These are phyloP conservation scores for Tribolium castaneum DNA, from an alignment of 1,140 invertebrate species.

Conservation along the genomic window DNA sequence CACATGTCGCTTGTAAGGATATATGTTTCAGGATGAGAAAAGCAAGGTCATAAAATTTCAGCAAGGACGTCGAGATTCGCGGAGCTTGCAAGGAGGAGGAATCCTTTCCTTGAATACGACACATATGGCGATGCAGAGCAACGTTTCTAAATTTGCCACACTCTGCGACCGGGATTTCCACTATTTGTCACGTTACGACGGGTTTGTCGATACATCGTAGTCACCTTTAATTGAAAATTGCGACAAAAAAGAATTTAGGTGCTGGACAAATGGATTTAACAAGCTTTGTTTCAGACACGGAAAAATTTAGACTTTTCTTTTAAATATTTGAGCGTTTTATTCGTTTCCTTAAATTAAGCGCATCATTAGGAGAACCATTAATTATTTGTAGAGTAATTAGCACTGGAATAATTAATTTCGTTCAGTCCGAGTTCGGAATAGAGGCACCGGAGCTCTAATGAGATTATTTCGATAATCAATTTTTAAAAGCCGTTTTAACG, in stretches of 20 bases:
- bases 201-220: neutral
- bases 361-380: constrained; percentile 45
- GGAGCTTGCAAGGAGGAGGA: constrained; percentile 28
- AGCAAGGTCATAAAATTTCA: constrained; percentile 41
- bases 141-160: constrained; percentile 32
- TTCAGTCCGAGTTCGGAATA: constrained; percentile 2
- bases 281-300: neutral
- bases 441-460: neutral
- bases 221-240: constrained; percentile 17
- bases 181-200: constrained; percentile 2
- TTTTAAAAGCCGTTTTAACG: too few relatives aligned
- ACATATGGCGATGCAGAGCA: constrained; percentile 32
- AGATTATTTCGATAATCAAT: neutral
- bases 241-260: neutral
- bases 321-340: constrained; percentile 46
- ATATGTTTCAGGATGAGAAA: constrained; percentile 37
- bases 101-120: constrained; percentile 26
- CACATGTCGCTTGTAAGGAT: constrained; percentile 38
- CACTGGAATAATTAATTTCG: constrained; percentile 45
- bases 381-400: constrained; percentile 48
- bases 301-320: constrained; percentile 33
- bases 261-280: neutral
- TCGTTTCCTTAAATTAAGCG: constrained; percentile 45
- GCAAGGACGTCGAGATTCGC: constrained; percentile 31
- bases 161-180: constrained; percentile 32